phyloP scores from a whole-genome alignment of 2,797 vertebrate genomes.

The Pristis pectinata region DNA sequence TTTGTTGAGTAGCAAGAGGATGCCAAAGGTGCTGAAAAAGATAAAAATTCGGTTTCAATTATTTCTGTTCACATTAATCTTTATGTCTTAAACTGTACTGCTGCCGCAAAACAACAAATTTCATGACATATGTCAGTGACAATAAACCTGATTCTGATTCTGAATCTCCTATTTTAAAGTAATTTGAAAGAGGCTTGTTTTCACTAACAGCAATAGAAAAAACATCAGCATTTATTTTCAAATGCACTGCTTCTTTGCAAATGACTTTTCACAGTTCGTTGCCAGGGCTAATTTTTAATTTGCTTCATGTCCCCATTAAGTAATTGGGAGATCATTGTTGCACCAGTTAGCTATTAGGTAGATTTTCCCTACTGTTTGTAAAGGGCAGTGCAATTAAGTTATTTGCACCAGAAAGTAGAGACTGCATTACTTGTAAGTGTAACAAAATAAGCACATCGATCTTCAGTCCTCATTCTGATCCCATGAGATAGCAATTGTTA shows the following conservation, averaged over 20 bases:
- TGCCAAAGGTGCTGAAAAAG: not conserved
- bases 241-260: not conserved
- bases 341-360: not conserved
- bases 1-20: not conserved
- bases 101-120: too few species aligned
- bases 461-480: not conserved
- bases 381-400: not conserved
- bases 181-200: not conserved
- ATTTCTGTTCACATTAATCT: not conserved
- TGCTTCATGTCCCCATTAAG: not conserved
- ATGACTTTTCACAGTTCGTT: not conserved
- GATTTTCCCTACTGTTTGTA: not conserved
- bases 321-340: not conserved
- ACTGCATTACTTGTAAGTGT: not conserved
- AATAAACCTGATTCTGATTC: too few species aligned
- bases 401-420: not conserved
- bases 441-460: not conserved
- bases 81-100: too few species aligned
- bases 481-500: not conserved
- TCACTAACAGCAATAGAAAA: not conserved
- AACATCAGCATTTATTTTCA: not conserved
- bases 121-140: too few species aligned
- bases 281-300: not conserved
- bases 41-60: not conserved
- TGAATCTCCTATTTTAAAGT: not conserved